A percentile compares a stretch with the other conserved stretches of the same genome.
These are phyloP conservation scores for Drosophila teissieri DNA, from an alignment of 1,140 invertebrate genomes.

Conservation along the genomic window DNA sequence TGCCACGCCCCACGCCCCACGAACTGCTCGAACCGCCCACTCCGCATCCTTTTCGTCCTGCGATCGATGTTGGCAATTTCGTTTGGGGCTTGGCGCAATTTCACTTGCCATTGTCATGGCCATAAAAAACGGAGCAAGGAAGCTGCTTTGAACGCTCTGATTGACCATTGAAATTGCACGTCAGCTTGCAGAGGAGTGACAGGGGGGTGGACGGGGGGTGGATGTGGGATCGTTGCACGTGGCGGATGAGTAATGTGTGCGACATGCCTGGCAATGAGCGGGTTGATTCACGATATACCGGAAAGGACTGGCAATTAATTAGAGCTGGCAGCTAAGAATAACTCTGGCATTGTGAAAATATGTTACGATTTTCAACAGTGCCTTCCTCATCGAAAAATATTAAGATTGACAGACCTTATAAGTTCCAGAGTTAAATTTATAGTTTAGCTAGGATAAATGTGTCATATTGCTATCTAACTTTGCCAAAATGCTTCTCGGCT, in stretches of 20 bases:
- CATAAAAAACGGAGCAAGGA: slow-evolving; percentile 42
- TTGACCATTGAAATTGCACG: slow-evolving; percentile 81
- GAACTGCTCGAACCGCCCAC: neutral
- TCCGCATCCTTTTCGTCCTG: neutral
- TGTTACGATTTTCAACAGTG: neutral
- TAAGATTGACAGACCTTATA: neutral
- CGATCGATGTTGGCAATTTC: slow-evolving; percentile 63
- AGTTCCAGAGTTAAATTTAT: neutral
- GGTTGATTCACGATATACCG: slow-evolving; percentile 42
- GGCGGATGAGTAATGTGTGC: slow-evolving; percentile 71
- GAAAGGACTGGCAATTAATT: slow-evolving; percentile 18
- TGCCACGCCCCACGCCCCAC: slow-evolving; percentile 44
- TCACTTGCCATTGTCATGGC: slow-evolving; percentile 67
- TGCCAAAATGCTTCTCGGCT: neutral
- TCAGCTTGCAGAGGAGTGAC: slow-evolving; percentile 43
- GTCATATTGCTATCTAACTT: neutral
- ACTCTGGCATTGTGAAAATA: no score
- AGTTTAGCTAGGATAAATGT: neutral
- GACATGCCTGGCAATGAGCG: slow-evolving; percentile 52
- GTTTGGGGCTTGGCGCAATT: slow-evolving; percentile 63
- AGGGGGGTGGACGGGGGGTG: neutral
- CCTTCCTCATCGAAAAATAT: neutral
- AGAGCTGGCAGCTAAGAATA: slow-evolving; percentile 10
- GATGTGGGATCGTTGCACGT: slow-evolving; percentile 45
- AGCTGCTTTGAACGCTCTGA: slow-evolving; percentile 65